Percentiles rank a stretch among this genome's conserved stretches.
These are phyloP conservation scores for Daubentonia madagascariensis DNA, from an alignment of 2,113 vertebrate genomes.

Conservation along the genomic window DNA sequence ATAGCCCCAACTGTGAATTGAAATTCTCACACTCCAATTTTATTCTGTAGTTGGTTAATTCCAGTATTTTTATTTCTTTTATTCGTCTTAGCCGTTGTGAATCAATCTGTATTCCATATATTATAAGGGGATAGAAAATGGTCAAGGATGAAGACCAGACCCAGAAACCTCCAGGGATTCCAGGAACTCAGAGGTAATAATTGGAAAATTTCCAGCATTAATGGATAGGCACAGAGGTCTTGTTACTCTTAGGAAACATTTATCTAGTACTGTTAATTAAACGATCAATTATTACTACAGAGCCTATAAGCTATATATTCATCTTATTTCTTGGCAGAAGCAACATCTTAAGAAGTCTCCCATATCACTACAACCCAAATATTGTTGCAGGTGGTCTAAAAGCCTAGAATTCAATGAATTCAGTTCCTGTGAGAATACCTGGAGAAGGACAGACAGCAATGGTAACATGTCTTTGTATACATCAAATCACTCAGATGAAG, in stretches of 20 bases:
- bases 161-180: not conserved
- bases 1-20: not conserved
- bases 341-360: not conserved
- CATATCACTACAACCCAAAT: not conserved
- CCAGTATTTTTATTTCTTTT: slow-evolving; percentile 26
- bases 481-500: not conserved
- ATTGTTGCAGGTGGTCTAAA: not conserved
- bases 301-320: not conserved
- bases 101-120: not conserved
- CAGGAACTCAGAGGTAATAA: not conserved
- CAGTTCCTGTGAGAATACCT: not conserved
- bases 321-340: not conserved
- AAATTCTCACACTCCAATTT: slow-evolving; percentile 40
- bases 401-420: slow-evolving; percentile 19
- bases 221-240: not conserved
- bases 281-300: not conserved
- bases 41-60: slow-evolving; percentile 1
- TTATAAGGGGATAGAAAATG: slow-evolving; percentile 7
- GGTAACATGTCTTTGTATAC: not conserved
- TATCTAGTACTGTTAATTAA: slow-evolving; percentile 35
- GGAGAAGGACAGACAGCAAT: not conserved
- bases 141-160: not conserved
- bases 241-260: slow-evolving; percentile 7
- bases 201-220: not conserved
- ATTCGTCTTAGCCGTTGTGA: not conserved